These are phyloP conservation scores for Amiota mariae DNA, from an alignment of 2,888 invertebrate genomes.

Conservation along the genomic window DNA sequence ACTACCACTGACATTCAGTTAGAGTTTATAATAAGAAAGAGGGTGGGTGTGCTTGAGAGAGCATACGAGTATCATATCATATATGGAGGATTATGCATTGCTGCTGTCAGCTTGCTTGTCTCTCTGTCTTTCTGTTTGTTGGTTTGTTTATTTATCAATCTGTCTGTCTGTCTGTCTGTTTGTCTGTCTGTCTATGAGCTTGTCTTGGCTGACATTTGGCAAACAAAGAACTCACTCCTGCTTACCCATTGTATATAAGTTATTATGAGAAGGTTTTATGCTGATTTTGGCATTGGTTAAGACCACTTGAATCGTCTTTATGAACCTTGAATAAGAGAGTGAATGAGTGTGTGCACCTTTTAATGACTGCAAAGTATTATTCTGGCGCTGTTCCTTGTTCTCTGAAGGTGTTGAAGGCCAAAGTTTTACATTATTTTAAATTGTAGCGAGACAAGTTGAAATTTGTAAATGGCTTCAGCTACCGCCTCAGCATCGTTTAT, in stretches of 20 bases:
- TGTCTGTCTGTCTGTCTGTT: constrained; percentile 15
- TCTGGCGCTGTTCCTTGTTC: neutral
- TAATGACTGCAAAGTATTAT: neutral
- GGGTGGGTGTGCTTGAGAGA: neutral
- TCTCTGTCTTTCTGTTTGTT: constrained; percentile 31
- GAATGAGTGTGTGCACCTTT: neutral
- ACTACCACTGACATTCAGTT: neutral
- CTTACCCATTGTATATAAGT: neutral
- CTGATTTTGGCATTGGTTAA: constrained; percentile 6
- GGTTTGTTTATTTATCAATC: neutral
- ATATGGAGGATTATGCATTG: constrained; percentile 43
- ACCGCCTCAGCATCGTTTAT: constrained; percentile 4
- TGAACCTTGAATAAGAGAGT: neutral
- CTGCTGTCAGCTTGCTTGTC: constrained; percentile 33
- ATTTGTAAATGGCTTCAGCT: constrained; percentile 39
- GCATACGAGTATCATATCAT: constrained; percentile 37
- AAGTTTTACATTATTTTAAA: constrained; percentile 44
- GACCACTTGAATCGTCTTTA: constrained; percentile 40
- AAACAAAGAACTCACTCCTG: constrained; percentile 38
- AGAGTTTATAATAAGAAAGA: neutral
- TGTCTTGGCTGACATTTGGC: constrained; percentile 58
- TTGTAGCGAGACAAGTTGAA: constrained; percentile 23
- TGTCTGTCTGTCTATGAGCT: constrained; percentile 38
- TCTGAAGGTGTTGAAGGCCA: constrained; percentile 59
- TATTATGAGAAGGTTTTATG: neutral